Evolutionary conservation across 2,113 vertebrate genomes (phyloP), one percentile per base, ranked within the genome.

Genomic region (Indicator maculatus): DNA sequence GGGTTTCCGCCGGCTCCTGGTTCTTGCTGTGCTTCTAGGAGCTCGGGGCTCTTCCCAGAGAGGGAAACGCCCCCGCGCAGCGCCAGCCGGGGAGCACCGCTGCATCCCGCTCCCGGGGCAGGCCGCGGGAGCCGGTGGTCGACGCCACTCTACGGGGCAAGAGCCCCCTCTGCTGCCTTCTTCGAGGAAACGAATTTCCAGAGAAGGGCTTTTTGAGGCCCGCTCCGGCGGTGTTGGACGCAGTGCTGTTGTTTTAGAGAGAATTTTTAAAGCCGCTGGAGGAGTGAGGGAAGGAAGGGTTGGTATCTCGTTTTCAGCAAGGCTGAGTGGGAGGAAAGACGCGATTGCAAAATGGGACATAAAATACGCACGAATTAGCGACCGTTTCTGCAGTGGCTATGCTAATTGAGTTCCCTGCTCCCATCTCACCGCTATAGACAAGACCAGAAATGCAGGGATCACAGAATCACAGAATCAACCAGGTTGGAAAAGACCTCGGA

Each of bases 151-250:
- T 1, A 66, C 76, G 76, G 76, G 73, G 19, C 76, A 71, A 95
- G 82, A 45, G 96, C 96, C 63, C 96, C 95, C 95, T 97, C 95
- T 96, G 20, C 95, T 74, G 97, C 61, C 16, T 6, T 65, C 30
- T 50, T 15, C 0, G 10, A 2, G 47, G 36, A 96, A 76, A 8
- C 2, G 5, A 59, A 24, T 9, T 87, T 64, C 55, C 64, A 1
- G 47, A 12, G 24, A 67, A 87, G 5, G 1, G 3, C 5, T 20
- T 44, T 17, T 16, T 14, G 9, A 14, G 4, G 17, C 24, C 8
- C 2, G 27, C 41, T 16, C 20, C 16, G 30, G 19, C 24, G 24
- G 45, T 24, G 16, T 56, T 3, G 30, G 24, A 3, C n/a, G 5
- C 12, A 30, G 53, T 19, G 2, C 26, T 20, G 19, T 1, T 19